Evolutionary conservation across 2,888 invertebrate genomes (phyloP).

Genomic region (Oligia latruncula): DNA sequence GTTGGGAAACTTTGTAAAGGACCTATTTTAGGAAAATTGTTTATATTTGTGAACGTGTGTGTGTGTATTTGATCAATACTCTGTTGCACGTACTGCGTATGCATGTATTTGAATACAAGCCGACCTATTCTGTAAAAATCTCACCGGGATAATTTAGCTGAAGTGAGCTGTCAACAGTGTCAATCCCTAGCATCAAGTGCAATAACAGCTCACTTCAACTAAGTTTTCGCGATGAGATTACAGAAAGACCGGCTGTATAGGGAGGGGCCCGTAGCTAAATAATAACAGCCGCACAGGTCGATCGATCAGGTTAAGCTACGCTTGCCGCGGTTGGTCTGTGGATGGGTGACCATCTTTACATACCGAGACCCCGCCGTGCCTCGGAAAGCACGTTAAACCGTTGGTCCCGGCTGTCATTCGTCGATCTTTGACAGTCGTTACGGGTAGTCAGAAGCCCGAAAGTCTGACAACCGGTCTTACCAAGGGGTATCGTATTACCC

Average conservation of each 20-base stretch:
- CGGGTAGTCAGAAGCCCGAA: too few species aligned
- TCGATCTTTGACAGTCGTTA: too few species aligned
- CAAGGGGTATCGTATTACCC: too few species aligned
- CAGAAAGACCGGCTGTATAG: not conserved
- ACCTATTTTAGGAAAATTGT: constrained; percentile 52
- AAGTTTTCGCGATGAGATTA: not conserved
- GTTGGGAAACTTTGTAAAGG: constrained; percentile 47
- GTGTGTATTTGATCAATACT: constrained; percentile 20
- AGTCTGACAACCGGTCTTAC: too few species aligned
- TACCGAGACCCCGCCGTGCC: too few species aligned
- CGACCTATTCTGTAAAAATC: not conserved
- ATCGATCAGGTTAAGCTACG: too few species aligned
- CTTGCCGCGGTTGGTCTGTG: too few species aligned
- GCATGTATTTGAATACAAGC: not conserved
- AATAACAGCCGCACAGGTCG: too few species aligned
- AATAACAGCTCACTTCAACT: not conserved
- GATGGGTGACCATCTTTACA: too few species aligned
- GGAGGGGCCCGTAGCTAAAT: too few species aligned
- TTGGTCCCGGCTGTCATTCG: too few species aligned
- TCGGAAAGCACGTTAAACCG: too few species aligned
- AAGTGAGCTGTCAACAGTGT: not conserved
- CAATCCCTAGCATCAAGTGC: not conserved
- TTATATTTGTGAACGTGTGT: constrained; percentile 16
- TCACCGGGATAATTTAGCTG: not conserved
- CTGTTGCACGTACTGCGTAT: not conserved